These are phyloP conservation scores for Agelastica alni DNA, from an alignment of 2,888 invertebrate species.

Conservation along the genomic window DNA sequence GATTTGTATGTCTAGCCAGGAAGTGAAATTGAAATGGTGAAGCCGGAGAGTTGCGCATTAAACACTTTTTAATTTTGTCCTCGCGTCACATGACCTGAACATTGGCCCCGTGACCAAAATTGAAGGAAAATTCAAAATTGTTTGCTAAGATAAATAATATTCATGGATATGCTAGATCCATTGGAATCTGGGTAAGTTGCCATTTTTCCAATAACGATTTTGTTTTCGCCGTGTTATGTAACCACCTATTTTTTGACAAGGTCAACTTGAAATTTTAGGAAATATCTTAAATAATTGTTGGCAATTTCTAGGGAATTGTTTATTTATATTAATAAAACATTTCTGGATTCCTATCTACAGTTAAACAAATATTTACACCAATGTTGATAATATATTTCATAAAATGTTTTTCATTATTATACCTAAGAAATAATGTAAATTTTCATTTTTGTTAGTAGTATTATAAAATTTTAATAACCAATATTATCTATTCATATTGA, in stretches of 20 bases:
- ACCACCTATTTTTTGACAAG: slow-evolving; percentile 35
- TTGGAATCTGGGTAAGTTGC: slow-evolving; percentile 64
- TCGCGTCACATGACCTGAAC: slow-evolving; percentile 70
- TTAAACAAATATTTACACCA: too few relatives aligned
- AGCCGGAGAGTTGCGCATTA: slow-evolving; percentile 8
- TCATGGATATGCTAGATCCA: slow-evolving; percentile 66
- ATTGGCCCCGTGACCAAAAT: slow-evolving; percentile 76
- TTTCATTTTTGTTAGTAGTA: too few relatives aligned
- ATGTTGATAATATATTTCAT: too few relatives aligned
- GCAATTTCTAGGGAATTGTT: background rate
- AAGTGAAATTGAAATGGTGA: background rate
- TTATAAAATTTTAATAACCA: too few relatives aligned
- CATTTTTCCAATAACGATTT: slow-evolving; percentile 1
- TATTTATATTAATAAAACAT: background rate
- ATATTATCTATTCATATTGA: too few relatives aligned
- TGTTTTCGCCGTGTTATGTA: slow-evolving; percentile 33
- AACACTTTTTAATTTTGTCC: slow-evolving; percentile 36
- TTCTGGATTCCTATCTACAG: too few relatives aligned
- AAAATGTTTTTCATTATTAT: too few relatives aligned
- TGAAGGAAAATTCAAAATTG: slow-evolving; percentile 66
- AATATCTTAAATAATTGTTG: background rate
- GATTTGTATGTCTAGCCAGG: background rate
- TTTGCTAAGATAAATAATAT: slow-evolving; percentile 47
- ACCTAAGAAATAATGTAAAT: too few relatives aligned
- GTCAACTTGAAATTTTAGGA: slow-evolving; percentile 29